These are phyloP conservation scores for Scaptomyza caliginosa DNA, from an alignment of 2,888 invertebrate genomes.

Conservation along the genomic window DNA sequence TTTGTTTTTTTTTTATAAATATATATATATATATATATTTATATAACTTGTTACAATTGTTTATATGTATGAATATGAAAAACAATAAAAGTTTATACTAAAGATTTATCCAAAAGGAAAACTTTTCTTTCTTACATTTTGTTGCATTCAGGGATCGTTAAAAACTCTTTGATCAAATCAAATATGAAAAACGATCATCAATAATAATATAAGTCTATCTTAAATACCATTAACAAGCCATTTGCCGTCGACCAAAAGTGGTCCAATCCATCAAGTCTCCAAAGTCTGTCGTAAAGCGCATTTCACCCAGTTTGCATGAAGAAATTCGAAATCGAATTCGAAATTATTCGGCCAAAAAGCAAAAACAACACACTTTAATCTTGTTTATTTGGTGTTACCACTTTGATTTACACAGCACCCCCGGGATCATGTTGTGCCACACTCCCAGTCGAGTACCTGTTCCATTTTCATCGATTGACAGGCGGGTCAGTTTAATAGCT, in stretches of 20 bases:
- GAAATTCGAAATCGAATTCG: conserved; percentile 19
- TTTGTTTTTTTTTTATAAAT: conserved; percentile 20
- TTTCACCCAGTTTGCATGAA: conserved; percentile 27
- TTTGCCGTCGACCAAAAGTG: neutral
- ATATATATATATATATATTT: too few species aligned
- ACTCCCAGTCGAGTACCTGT: neutral
- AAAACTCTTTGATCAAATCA: too few species aligned
- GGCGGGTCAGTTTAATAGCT: conserved; percentile 7
- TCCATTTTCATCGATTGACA: conserved; percentile 21
- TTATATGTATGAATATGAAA: conserved; percentile 14
- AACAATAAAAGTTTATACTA: conserved; percentile 39
- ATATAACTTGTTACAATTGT: conserved; percentile 11
- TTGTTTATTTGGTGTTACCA: neutral
- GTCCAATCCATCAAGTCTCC: conserved; percentile 31
- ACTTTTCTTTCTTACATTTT: neutral
- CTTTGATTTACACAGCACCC: conserved; percentile 19
- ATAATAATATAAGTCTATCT: neutral
- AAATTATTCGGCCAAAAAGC: conserved; percentile 8
- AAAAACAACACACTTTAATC: neutral
- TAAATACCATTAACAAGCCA: neutral
- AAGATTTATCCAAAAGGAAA: conserved; percentile 9
- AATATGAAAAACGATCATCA: neutral
- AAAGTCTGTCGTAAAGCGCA: conserved; percentile 18
- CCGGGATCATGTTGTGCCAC: conserved; percentile 1
- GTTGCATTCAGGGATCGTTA: too few species aligned